Percentiles rank a stretch among this genome's conserved stretches.
Conservation (phyloP, 2,888 invertebrate genomes). For the Hemithea aestivaria region DNA sequence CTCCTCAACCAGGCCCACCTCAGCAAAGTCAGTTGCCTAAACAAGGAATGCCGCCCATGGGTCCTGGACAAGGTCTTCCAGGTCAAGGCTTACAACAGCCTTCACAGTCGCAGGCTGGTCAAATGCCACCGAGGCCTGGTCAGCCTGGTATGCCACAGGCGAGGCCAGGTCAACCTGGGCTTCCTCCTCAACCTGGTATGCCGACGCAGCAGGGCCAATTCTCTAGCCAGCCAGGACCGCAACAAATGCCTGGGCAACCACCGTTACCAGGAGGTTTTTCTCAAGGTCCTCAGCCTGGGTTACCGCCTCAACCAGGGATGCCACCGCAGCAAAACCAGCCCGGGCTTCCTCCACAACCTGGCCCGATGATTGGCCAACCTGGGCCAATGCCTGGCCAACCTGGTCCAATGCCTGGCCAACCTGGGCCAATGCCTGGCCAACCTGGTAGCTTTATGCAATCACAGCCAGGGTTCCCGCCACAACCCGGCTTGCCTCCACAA, state of each 20-base stretch:
- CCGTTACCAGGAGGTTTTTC: slow-evolving; percentile 3
- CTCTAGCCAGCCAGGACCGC: slow-evolving; percentile 7
- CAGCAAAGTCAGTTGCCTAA: slow-evolving; percentile 24
- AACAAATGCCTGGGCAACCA: slow-evolving; percentile 11
- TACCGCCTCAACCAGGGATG: slow-evolving; percentile 31
- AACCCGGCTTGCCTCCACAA: slow-evolving; percentile 27
- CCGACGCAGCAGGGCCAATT: slow-evolving; percentile 15
- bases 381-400: slow-evolving; percentile 29
- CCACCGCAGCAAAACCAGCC: slow-evolving; percentile 12
- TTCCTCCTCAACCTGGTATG: slow-evolving; percentile 32
- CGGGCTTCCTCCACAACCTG: slow-evolving; percentile 38
- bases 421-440: slow-evolving; percentile 28
- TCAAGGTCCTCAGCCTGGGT: slow-evolving; percentile 22
- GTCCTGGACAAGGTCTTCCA: slow-evolving; percentile 30
- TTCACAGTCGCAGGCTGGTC: slow-evolving; percentile 29
- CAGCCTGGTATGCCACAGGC: slow-evolving; percentile 30
- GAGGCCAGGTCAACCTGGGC: slow-evolving; percentile 18
- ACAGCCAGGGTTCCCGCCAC: slow-evolving; percentile 28
- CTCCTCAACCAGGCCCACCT: slow-evolving; percentile 34
- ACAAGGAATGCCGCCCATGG: slow-evolving; percentile 20
- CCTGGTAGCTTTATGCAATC: slow-evolving; percentile 27
- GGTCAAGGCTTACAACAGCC: slow-evolving; percentile 20
- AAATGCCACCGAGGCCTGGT: slow-evolving; percentile 20
- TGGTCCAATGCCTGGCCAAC: slow-evolving; percentile 28
- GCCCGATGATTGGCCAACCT: slow-evolving; percentile 22